phyloP scores from a whole-genome alignment of 1,140 invertebrate species.

The Philopotamus ludificatus region DNA sequence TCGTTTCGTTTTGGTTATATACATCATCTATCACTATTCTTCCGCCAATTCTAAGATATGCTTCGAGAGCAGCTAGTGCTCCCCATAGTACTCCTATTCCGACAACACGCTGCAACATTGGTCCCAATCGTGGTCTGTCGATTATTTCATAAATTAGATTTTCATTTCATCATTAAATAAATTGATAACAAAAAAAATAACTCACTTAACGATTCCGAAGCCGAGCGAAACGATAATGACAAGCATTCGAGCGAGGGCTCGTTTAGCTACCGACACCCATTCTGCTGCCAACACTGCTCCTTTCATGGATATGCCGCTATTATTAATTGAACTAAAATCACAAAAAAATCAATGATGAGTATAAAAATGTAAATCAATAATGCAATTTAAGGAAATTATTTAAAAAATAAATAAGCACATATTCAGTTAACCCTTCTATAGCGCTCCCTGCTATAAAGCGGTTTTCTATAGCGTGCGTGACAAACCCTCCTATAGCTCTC shows the following conservation, averaged over 20 bases:
- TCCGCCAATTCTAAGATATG: slow-evolving; percentile 73
- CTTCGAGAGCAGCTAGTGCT: slow-evolving; percentile 76
- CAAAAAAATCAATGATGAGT: not conserved
- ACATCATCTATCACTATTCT: not conserved
- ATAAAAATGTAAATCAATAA: not conserved
- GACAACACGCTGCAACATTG: slow-evolving; percentile 82
- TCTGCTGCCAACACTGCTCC: slow-evolving; percentile 79
- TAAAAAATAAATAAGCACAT: no score
- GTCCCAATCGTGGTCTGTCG: slow-evolving; percentile 76
- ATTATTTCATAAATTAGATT: no score
- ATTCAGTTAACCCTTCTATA: no score
- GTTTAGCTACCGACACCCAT: slow-evolving; percentile 79
- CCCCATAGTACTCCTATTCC: slow-evolving; percentile 81
- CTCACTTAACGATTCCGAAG: slow-evolving; percentile 93
- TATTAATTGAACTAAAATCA: slow-evolving; percentile 67
- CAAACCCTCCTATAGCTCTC: no score
- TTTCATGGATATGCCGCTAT: slow-evolving; percentile 67
- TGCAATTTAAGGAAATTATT: no score
- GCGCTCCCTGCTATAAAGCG: no score
- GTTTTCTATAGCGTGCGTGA: no score
- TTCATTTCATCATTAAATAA: not conserved
- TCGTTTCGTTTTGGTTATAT: slow-evolving; percentile 62
- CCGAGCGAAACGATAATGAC: slow-evolving; percentile 92
- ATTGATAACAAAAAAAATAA: slow-evolving; percentile 37
- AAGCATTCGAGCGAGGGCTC: slow-evolving; percentile 86